Evolutionary conservation across 2,888 invertebrate species (phyloP), one percentile per base, ranked within the genome.

Genomic region (Meiosimyza platycephala): DNA sequence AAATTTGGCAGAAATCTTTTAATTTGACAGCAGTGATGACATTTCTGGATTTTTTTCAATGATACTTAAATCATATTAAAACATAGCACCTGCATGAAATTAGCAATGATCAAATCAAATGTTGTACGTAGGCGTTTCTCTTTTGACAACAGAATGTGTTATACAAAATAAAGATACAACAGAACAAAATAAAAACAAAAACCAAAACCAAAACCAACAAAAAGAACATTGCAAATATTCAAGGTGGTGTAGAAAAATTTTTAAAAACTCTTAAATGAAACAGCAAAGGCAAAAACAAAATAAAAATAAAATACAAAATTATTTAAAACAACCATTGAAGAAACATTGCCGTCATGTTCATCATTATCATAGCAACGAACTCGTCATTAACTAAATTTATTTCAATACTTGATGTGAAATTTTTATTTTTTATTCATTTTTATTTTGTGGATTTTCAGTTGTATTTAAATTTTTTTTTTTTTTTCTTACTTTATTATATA

Each of bases 151-250:
- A 40, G 9, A 40, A 40, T 40, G 9, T 40, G 40, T 40, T 40
- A 9, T 40, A 40, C 9, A 9, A 40, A 40, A 6, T 9, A 9
- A 40, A 40, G 9, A 40, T 55, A 55, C 55, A 66, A 69, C 62
- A 47, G 15, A 62, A 62, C 13, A 51, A 60, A 18, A 52, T 5
- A n/a, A n/a, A n/a, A n/a, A n/a, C n/a, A n/a, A 52, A 64, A 57
- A 66, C 11, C 2, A 60, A 28, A 71, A 71, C 73, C 64, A 70
- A 76, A 63, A 54, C 75, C 76, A 76, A 75, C 77, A 40, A 40
- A 40, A n/a, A 16, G 22, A 52, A 66, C 40, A 28, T 28, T 16
- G 6, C 65, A 66, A 33, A 66, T 54, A 28, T 52, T n/a, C n/a
- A 52, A 54, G 40, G 33, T 52, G 16, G n/a, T 66, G 18, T 40